phyloP scores from a whole-genome alignment of 2,113 vertebrate species.

The Edolisoma coerulescens region DNA sequence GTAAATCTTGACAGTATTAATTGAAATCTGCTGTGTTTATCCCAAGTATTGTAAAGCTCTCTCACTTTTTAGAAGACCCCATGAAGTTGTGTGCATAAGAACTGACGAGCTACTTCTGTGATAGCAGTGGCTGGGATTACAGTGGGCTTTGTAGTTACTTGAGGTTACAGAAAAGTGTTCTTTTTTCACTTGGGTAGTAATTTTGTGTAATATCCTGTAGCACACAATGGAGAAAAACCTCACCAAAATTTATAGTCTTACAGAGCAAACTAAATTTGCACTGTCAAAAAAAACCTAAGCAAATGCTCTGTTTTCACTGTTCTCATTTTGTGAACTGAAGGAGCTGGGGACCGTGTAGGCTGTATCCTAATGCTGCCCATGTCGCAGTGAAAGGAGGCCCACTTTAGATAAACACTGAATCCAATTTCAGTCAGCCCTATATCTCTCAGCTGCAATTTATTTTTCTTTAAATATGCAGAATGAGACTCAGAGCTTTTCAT shows the following conservation, averaged over 20 bases:
- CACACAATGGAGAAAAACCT: not conserved
- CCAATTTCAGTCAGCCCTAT: not conserved
- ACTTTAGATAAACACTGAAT: slow-evolving; percentile 16
- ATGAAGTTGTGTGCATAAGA: not conserved
- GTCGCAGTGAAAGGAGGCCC: not conserved
- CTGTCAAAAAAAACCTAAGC: not conserved
- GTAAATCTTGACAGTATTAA: not conserved
- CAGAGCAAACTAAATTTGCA: not conserved
- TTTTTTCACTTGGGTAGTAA: not conserved
- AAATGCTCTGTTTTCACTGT: not conserved
- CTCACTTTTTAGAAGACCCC: not conserved
- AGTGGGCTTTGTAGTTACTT: not conserved
- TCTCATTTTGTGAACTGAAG: not conserved
- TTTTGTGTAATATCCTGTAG: not conserved
- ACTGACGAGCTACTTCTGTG: not conserved
- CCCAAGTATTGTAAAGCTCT: not conserved
- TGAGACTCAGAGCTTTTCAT: slow-evolving; percentile 13
- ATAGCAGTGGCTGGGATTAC: not conserved
- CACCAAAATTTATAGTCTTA: not conserved
- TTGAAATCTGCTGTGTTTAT: not conserved
- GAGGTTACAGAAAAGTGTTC: not conserved
- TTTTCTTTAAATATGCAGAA: slow-evolving; percentile 49
- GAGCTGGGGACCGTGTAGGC: not conserved
- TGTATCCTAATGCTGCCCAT: not conserved
- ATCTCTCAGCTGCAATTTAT: slow-evolving; percentile 23